A percentile compares a stretch with the other conserved stretches of the same genome.
Conservation (phyloP, 2,113 vertebrate genomes). For the Labrus mixtus region DNA sequence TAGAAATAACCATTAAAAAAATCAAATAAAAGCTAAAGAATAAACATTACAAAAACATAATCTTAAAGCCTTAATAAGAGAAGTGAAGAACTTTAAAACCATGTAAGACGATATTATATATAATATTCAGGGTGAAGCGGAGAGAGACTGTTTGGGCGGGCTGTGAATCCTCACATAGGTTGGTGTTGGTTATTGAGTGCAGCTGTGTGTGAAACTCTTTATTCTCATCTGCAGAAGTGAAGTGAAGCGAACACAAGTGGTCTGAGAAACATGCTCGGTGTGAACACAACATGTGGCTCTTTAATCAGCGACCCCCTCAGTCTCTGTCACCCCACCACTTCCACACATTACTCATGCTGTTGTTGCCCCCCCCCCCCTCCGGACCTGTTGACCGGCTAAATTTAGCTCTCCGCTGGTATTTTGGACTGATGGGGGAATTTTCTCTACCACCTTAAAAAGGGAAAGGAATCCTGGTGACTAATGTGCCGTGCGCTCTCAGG, state of each 20-base stretch:
- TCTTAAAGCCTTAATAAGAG: no score
- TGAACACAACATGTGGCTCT: constrained; percentile 16
- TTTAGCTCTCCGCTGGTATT: constrained; percentile 62
- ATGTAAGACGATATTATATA: neutral
- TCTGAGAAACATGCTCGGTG: neutral
- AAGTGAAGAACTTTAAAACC: no score
- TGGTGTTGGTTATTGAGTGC: neutral
- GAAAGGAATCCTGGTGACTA: constrained; percentile 77
- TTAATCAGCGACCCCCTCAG: neutral
- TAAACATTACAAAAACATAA: no score
- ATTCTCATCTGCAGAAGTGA: neutral
- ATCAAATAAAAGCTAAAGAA: no score
- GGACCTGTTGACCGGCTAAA: constrained; percentile 59
- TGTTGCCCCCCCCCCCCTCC: constrained; percentile 7
- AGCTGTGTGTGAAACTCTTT: neutral
- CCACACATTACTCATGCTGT: constrained; percentile 40
- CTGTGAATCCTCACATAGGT: neutral
- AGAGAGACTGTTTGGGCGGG: neutral
- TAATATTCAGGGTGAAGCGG: neutral
- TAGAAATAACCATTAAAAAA: no score
- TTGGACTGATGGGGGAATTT: constrained; percentile 48
- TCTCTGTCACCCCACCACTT: neutral
- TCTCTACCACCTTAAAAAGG: constrained; percentile 70
- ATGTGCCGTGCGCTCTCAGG: constrained; percentile 39
- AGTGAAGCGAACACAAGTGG: neutral